Percentiles rank a stretch among this genome's conserved stretches.
Conservation (phyloP, 2,888 invertebrate species). For the Nemoura dubitans region DNA sequence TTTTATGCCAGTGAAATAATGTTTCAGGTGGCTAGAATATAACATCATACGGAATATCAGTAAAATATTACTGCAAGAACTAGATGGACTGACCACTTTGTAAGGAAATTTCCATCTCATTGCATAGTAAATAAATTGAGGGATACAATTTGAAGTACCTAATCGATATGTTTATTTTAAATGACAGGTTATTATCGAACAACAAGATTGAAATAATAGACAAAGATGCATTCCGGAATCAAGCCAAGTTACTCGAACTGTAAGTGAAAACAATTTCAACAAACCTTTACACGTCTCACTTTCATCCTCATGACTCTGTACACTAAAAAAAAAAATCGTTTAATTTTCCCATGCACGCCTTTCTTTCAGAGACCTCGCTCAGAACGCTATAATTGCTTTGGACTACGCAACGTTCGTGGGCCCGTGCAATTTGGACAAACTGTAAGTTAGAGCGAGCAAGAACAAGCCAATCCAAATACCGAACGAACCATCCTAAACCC, state of each 20-base stretch:
- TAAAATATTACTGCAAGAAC: conserved; percentile 60
- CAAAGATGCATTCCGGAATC: conserved; percentile 35
- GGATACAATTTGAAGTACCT: too few species aligned
- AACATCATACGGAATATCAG: conserved; percentile 62
- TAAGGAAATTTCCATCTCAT: conserved; percentile 40
- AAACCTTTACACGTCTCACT: neutral
- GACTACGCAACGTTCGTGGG: conserved; percentile 60
- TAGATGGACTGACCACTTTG: conserved; percentile 58
- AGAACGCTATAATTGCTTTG: conserved; percentile 62
- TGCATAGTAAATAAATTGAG: neutral
- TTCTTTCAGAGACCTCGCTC: conserved; percentile 61
- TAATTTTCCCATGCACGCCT: neutral
- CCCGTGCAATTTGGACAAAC: conserved; percentile 60
- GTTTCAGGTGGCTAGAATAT: conserved; percentile 57
- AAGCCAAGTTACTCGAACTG: conserved; percentile 37
- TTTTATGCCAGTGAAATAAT: neutral
- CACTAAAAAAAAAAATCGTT: too few species aligned
- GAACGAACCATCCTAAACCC: too few species aligned
- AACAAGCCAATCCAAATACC: too few species aligned
- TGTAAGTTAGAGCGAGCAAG: conserved; percentile 61
- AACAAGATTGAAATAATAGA: conserved; percentile 42
- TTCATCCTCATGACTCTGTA: too few species aligned
- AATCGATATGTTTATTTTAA: neutral
- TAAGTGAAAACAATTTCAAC: conserved; percentile 33
- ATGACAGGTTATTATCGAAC: neutral